Evolutionary conservation across 2,113 vertebrate genomes (phyloP).

Genomic region (Garra rufa): DNA sequence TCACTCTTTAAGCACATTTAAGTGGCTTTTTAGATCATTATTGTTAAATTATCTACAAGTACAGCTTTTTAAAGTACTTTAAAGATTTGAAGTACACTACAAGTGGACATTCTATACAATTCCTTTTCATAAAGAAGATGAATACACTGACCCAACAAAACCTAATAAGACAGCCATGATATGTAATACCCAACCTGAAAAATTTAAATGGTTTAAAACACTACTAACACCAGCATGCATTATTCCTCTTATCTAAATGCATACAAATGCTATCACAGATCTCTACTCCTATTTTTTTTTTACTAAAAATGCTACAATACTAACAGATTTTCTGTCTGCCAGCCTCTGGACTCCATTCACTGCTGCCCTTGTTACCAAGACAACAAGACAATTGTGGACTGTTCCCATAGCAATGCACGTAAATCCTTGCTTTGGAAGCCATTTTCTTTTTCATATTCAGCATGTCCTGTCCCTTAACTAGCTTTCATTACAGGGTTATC

Average conservation of each 20-base stretch:
- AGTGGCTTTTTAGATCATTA: neutral
- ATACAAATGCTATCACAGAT: neutral
- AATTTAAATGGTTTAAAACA: neutral
- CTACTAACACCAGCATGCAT: neutral
- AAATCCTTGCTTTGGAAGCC: neutral
- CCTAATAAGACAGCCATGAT: neutral
- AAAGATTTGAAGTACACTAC: no score
- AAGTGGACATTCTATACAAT: no score
- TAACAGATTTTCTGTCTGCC: neutral
- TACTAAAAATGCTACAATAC: neutral
- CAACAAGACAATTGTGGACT: neutral
- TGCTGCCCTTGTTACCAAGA: conserved; percentile 5
- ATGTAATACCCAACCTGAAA: neutral
- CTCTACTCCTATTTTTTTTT: neutral
- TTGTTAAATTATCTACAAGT: neutral
- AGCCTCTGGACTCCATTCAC: neutral
- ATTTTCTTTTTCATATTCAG: neutral
- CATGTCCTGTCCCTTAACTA: neutral
- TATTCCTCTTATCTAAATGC: neutral
- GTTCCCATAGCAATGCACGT: neutral
- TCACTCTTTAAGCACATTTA: neutral
- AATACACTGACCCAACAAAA: neutral
- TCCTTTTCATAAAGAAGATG: no score
- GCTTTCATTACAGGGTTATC: neutral
- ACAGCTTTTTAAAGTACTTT: neutral